Evolutionary conservation across 2,888 invertebrate genomes (phyloP).

Genomic region (Apamea crenata): DNA sequence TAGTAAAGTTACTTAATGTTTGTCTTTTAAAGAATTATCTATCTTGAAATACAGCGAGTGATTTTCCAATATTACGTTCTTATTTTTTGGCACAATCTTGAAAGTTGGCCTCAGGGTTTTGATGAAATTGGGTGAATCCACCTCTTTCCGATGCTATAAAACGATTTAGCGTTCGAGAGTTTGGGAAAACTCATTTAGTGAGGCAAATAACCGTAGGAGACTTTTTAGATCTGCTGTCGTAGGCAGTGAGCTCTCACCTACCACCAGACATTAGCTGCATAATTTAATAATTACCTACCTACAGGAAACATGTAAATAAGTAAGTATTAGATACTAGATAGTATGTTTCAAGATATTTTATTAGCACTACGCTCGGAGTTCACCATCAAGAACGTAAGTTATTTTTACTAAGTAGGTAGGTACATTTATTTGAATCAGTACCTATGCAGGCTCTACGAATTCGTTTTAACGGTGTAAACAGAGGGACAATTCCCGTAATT

Average conservation of each 20-base stretch:
- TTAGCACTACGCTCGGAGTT: neutral
- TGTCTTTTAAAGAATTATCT: neutral
- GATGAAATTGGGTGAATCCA: slow-evolving; percentile 49
- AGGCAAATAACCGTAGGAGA: slow-evolving; percentile 55
- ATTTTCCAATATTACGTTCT: slow-evolving; percentile 47
- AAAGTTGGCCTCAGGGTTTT: slow-evolving; percentile 52
- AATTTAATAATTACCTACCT: neutral
- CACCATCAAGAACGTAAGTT: neutral
- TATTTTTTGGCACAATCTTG: slow-evolving; percentile 48
- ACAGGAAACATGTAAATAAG: neutral
- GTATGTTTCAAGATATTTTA: neutral
- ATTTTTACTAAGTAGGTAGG: neutral
- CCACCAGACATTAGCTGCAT: neutral
- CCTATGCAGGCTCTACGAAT: neutral
- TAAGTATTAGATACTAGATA: too few relatives aligned
- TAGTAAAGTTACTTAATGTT: neutral
- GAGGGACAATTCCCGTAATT: neutral
- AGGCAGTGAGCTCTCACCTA: slow-evolving; percentile 24
- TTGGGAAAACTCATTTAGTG: slow-evolving; percentile 60
- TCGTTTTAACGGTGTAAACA: neutral
- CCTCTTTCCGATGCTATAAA: slow-evolving; percentile 52
- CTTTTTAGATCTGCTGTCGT: slow-evolving; percentile 28
- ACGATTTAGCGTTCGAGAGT: slow-evolving; percentile 51
- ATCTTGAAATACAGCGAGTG: slow-evolving; percentile 22
- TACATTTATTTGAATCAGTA: neutral